These are phyloP conservation scores for Antheraea assamensis DNA, from an alignment of 2,888 invertebrate genomes.

Conservation along the genomic window DNA sequence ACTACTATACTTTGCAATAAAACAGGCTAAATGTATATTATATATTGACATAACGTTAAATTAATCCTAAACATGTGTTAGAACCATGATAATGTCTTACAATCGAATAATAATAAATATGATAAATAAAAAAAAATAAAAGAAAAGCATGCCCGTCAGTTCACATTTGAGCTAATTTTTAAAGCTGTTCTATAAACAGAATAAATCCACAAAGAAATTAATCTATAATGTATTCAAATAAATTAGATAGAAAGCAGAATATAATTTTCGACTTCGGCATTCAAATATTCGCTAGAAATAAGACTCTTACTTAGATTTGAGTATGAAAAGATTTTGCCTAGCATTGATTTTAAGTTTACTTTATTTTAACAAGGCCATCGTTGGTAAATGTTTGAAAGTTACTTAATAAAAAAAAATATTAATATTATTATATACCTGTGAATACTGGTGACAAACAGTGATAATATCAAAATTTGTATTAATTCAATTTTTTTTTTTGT, in stretches of 20 bases:
- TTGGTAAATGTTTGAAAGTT: constrained; percentile 1
- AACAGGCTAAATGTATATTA: constrained; percentile 71
- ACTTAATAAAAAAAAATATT: background rate
- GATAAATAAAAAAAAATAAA: constrained; percentile 50
- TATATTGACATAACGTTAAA: constrained; percentile 64
- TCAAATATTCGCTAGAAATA: background rate
- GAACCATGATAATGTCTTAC: constrained; percentile 47
- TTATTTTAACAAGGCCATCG: constrained; percentile 4
- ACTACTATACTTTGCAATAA: constrained; percentile 66
- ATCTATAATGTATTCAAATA: constrained; percentile 19
- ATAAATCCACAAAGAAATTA: constrained; percentile 36
- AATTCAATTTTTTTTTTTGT: too few species aligned
- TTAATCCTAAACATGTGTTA: constrained; percentile 55
- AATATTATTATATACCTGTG: background rate
- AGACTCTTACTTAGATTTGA: background rate
- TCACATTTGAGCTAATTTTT: constrained; percentile 64
- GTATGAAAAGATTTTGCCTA: background rate
- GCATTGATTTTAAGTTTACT: background rate
- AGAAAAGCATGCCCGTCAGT: constrained; percentile 43
- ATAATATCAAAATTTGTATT: background rate
- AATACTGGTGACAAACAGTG: background rate
- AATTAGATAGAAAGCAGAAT: background rate
- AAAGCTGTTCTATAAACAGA: constrained; percentile 48
- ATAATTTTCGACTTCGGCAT: background rate
- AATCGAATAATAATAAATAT: constrained; percentile 58